phyloP scores from a whole-genome alignment of 2,888 invertebrate species.

The Pterostichus niger region DNA sequence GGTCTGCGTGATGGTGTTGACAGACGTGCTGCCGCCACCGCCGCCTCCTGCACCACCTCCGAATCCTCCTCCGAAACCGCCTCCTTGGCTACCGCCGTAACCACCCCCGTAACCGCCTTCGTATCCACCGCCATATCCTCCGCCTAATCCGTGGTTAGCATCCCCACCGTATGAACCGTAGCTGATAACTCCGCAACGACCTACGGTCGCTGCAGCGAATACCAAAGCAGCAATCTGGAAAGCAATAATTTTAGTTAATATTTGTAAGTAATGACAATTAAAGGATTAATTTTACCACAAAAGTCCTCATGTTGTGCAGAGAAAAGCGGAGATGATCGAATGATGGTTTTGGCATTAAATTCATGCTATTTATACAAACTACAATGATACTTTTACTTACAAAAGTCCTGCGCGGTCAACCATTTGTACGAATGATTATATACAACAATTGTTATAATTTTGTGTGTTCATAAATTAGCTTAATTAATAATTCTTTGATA shows the following conservation, averaged over 20 bases:
- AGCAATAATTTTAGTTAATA: background rate
- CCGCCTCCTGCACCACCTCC: conserved; percentile 31
- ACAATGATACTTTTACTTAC: conserved; percentile 4
- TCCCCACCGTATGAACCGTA: background rate
- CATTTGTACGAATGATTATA: conserved; percentile 14
- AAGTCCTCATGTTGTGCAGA: conserved; percentile 52
- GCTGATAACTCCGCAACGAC: conserved; percentile 66
- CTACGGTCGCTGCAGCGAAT: conserved; percentile 56
- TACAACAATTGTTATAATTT: too few relatives aligned
- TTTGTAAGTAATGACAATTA: background rate
- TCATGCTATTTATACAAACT: conserved; percentile 10
- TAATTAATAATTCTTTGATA: too few relatives aligned
- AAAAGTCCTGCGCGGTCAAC: conserved; percentile 13
- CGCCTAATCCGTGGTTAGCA: conserved; percentile 23
- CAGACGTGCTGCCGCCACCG: conserved; percentile 19
- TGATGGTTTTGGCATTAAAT: conserved; percentile 20
- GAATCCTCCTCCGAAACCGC: conserved; percentile 36
- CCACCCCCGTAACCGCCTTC: conserved; percentile 35
- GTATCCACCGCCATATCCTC: conserved; percentile 27
- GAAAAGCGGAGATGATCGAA: conserved; percentile 43
- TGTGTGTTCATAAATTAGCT: too few relatives aligned
- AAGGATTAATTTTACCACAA: conserved; percentile 41
- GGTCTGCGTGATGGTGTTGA: conserved; percentile 51
- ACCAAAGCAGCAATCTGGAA: conserved; percentile 66
- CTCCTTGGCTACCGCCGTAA: conserved; percentile 5